Evolutionary conservation across 2,888 invertebrate species (phyloP), one percentile per base, ranked within the genome.

Genomic region (Cerastis leucographa): DNA sequence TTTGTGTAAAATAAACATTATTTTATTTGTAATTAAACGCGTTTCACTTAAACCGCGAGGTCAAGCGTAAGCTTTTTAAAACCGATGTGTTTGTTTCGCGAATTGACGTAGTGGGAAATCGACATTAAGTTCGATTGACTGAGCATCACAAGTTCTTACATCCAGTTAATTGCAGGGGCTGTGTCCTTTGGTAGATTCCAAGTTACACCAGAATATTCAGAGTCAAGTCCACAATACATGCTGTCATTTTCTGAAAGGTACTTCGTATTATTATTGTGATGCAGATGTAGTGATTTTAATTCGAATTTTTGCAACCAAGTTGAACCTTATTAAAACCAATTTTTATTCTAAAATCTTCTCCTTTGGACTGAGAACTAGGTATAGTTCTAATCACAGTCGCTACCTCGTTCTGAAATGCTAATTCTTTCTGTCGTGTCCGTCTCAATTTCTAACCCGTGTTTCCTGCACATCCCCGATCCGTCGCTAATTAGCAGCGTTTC

Each of bases 401-500:
- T 25, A 7, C 19, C 7, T 12, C 44, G n/a, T 46, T n/a, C 22
- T n/a, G 14, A 19, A 35, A 35, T 6, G 6, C 25, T 5, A 22
- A 46, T 29, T 22, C 17, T 35, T 19, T 11, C 29, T 17, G 11
- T 35, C 75, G 35, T 9, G 35, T 2, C 61, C 44, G 46, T 8
- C 29, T 49, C 61, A 8, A 65, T 25, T 78, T 5, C 7, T 0
- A 0, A 1, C 46, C 79, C 82, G 40, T 88, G 56, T 80, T n/a
- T 35, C 22, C 25, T 66, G 70, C 74, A 70, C 82, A 85, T 79
- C 84, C 86, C 82, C 83, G 88, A 87, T 84, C 83, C 83, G 76
- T 71, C 78, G 79, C 88, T 90, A 92, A 92, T 92, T 92, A 93
- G 89, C 86, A 89, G 84, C 85, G 85, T 88, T 89, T 85, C 86